Percentiles rank a stretch among this genome's conserved stretches.
These are phyloP conservation scores for Fragum sueziense DNA, from an alignment of 2,888 invertebrate species.

Conservation along the genomic window DNA sequence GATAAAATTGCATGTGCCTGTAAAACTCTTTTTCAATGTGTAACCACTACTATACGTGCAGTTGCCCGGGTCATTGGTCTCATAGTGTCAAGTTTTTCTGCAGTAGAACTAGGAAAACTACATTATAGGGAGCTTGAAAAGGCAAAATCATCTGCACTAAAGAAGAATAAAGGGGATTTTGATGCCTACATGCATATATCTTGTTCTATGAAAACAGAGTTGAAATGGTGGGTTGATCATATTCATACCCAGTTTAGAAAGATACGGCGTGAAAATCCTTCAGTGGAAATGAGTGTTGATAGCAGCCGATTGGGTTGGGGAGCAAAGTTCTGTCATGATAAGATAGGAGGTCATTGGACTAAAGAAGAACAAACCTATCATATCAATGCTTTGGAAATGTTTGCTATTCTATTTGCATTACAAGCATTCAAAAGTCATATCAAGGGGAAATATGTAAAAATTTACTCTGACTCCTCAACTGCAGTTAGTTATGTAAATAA, in stretches of 20 bases:
- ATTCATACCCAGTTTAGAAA: conserved; percentile 26
- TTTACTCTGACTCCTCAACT: conserved; percentile 10
- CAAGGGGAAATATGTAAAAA: conserved; percentile 8
- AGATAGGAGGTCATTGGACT: conserved; percentile 28
- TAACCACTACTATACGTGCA: conserved; percentile 22
- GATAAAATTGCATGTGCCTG: conserved; percentile 20
- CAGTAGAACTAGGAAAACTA: conserved; percentile 45
- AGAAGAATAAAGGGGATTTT: conserved; percentile 30
- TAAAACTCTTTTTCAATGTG: conserved; percentile 3
- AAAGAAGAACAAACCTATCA: conserved; percentile 11
- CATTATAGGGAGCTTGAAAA: conserved; percentile 43
- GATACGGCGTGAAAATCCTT: conserved; percentile 25
- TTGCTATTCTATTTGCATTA: conserved; percentile 28
- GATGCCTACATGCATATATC: conserved; percentile 24
- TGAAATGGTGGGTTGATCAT: conserved; percentile 50
- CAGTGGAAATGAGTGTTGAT: conserved; percentile 8
- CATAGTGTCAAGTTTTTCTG: conserved; percentile 46
- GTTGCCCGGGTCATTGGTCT: conserved; percentile 46
- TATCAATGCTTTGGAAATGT: conserved; percentile 27
- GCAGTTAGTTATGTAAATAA: conserved; percentile 22
- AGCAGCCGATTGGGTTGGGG: conserved; percentile 10
- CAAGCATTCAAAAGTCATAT: neutral
- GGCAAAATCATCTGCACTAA: conserved; percentile 39
- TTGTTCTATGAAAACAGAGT: conserved; percentile 26
- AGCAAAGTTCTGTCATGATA: conserved; percentile 1